Evolutionary conservation across 2,888 invertebrate genomes (phyloP), one percentile per base, ranked within the genome.

Genomic region (Lysandra bellargus): DNA sequence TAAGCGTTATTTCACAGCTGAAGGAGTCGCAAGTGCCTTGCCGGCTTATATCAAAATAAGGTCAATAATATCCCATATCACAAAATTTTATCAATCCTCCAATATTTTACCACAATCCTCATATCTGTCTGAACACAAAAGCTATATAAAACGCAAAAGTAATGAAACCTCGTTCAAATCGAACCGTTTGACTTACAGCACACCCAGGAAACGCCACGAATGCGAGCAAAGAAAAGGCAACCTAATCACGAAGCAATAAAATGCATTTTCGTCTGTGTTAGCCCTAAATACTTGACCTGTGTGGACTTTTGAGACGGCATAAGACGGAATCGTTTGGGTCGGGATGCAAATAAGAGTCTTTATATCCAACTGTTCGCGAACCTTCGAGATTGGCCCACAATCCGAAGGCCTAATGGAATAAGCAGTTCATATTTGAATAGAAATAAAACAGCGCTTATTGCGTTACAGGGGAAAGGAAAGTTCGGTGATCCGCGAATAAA

Each of bases 391-490:
- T 89, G 90, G 84, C 85, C 88, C 86, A 86, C 89, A 88, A 91
- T 89, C 88, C 87, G 86, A 89, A 88, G 89, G 89, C 87, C 85
- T 93, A 93, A 93, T 93, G 91, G 93, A 91, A 92, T 92, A 89
- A 91, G 84, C 49, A 33, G 30, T 30, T 44, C 23, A 78, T 69
- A 64, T 78, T 44, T 69, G 61, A 78, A 49, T 14, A 14, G 69
- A 64, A 64, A 37, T 61, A 78, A 37, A 78, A 64, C 33, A 7
- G 33, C 30, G 57, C 57, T 57, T 57, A 57, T 53, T 76, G 49
- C n/a, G 44, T 44, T 76, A 53, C 12, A 37, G 37, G 69, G 69
- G 69, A 33, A 69, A 61, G 61, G 69, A 69, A 37, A 37, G 33
- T 17, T 9, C 69, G 17, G 69, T 17, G 33, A 69, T 69, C 33